Conservation (phyloP, 2,888 invertebrate species). For the Carpatolechia fugitivella region DNA sequence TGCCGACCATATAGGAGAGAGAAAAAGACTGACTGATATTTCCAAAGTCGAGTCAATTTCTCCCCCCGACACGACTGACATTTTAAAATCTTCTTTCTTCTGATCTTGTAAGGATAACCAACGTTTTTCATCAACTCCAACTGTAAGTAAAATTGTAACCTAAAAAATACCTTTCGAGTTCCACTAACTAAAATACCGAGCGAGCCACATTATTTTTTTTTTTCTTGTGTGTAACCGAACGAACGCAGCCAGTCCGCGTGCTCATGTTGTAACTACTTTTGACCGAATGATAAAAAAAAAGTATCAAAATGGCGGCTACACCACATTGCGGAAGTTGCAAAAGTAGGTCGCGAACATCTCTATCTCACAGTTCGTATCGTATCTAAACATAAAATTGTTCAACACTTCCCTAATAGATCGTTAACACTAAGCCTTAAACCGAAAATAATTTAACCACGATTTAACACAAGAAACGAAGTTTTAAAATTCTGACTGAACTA, state of each 20-base stretch:
- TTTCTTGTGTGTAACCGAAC: conserved; percentile 29
- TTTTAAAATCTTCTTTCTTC: conserved; percentile 40
- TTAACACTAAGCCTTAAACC: conserved; percentile 42
- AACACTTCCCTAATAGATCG: conserved; percentile 42
- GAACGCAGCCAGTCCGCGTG: conserved; percentile 23
- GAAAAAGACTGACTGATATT: conserved; percentile 86
- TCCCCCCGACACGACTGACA: conserved; percentile 81
- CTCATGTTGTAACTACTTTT: conserved; percentile 28
- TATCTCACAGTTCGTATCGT: conserved; percentile 41
- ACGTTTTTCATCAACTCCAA: conserved; percentile 32
- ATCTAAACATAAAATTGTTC: conserved; percentile 29
- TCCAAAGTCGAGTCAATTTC: conserved; percentile 82
- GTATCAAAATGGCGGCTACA: conserved; percentile 54
- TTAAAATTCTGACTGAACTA: conserved; percentile 40
- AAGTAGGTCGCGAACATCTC: conserved; percentile 65
- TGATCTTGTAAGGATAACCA: conserved; percentile 30
- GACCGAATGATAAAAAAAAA: conserved; percentile 29
- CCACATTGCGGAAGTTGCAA: conserved; percentile 69
- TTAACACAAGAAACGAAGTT: conserved; percentile 39
- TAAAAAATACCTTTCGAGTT: conserved; percentile 15
- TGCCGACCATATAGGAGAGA: conserved; percentile 85
- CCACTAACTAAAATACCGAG: conserved; percentile 25
- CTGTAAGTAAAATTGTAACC: conserved; percentile 41
- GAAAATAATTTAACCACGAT: conserved; percentile 21
- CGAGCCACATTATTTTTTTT: conserved; percentile 42